These are phyloP conservation scores for Coecobrya sp. DNA, from an alignment of 2,888 invertebrate genomes.

Conservation along the genomic window DNA sequence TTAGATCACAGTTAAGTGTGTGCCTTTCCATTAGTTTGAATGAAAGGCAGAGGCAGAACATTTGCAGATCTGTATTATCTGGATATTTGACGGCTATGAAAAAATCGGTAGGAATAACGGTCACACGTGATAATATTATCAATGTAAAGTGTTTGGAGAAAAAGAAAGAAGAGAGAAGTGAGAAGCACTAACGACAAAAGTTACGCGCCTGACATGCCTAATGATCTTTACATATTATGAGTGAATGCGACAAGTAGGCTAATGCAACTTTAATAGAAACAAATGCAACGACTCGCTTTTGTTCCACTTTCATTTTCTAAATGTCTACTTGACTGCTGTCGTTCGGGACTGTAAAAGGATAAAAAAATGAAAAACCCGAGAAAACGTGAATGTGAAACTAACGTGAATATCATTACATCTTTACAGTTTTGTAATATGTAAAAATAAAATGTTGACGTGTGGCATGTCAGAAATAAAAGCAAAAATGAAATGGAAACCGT, in stretches of 20 bases:
- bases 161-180: not conserved
- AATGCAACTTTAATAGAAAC: not conserved
- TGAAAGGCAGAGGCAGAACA: too few species aligned
- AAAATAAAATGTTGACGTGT: not conserved
- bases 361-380: not conserved
- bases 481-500: too few species aligned
- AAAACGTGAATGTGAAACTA: not conserved
- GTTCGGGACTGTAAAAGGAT: not conserved
- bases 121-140: not conserved
- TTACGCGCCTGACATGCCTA: not conserved
- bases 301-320: not conserved
- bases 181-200: not conserved
- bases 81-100: too few species aligned
- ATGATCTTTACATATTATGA: not conserved
- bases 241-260: not conserved
- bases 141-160: too few species aligned
- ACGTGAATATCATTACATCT: not conserved
- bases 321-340: not conserved
- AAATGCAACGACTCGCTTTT: not conserved
- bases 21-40: too few species aligned
- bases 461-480: not conserved
- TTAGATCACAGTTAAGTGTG: too few species aligned
- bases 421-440: too few species aligned
- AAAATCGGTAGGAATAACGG: not conserved
- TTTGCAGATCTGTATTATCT: too few species aligned